A percentile compares a stretch with the other conserved stretches of the same genome.
phyloP scores from a whole-genome alignment of 2,888 invertebrate species.

The Gerosis bhagava region DNA sequence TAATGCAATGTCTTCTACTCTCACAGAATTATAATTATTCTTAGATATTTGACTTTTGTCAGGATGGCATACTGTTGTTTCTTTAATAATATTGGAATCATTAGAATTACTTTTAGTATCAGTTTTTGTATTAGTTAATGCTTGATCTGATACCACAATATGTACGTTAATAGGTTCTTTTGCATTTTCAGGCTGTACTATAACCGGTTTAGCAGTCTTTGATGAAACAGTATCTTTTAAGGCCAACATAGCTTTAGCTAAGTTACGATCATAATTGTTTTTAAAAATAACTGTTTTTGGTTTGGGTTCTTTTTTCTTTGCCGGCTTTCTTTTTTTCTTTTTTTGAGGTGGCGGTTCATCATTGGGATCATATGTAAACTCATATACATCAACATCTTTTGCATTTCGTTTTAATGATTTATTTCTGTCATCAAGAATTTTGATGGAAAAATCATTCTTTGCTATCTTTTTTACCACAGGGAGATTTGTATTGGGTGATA shows the following conservation, averaged over 20 bases:
- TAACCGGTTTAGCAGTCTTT: slow-evolving; percentile 2
- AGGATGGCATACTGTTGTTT: slow-evolving; percentile 4
- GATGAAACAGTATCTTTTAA: slow-evolving; percentile 49
- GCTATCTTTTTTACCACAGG: slow-evolving; percentile 34
- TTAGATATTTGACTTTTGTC: slow-evolving; percentile 23
- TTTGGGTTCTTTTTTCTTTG: slow-evolving; percentile 51
- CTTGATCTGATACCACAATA: too few species aligned
- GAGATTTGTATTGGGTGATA: slow-evolving; percentile 14
- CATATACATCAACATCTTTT: slow-evolving; percentile 63
- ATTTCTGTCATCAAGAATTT: slow-evolving; percentile 52
- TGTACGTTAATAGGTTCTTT: not conserved
- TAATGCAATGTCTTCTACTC: slow-evolving; percentile 66
- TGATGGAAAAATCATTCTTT: slow-evolving; percentile 49
- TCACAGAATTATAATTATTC: slow-evolving; percentile 51
- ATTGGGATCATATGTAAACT: slow-evolving; percentile 72
- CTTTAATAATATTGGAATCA: slow-evolving; percentile 10
- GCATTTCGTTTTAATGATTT: slow-evolving; percentile 40
- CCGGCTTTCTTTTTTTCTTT: slow-evolving; percentile 59
- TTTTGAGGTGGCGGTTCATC: slow-evolving; percentile 68
- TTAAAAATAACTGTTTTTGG: slow-evolving; percentile 51
- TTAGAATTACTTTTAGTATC: not conserved
- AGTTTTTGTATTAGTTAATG: not conserved
- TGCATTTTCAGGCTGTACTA: too few species aligned
- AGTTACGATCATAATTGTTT: slow-evolving; percentile 62
- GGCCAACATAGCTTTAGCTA: slow-evolving; percentile 57